phyloP scores from a whole-genome alignment of 2,888 invertebrate genomes.

The Linnaemya tessellans region DNA sequence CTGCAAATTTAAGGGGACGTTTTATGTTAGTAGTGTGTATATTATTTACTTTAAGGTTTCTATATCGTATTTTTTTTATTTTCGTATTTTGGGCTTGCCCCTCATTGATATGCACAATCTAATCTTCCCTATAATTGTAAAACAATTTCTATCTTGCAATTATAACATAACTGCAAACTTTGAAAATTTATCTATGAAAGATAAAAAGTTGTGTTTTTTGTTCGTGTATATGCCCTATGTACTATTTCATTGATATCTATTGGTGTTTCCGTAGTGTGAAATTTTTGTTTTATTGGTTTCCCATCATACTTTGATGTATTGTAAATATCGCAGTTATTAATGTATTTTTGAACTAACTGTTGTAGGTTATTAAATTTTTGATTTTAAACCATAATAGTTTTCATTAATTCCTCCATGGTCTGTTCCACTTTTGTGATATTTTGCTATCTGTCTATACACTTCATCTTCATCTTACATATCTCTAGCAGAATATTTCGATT shows the following conservation, averaged over 20 bases:
- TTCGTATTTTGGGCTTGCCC: not conserved
- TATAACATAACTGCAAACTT: slow-evolving; percentile 18
- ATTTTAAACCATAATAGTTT: too few species aligned
- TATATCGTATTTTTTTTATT: too few species aligned
- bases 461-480: slow-evolving; percentile 1
- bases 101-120: slow-evolving; percentile 33
- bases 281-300: slow-evolving; percentile 5
- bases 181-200: slow-evolving; percentile 15
- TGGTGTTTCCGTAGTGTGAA: slow-evolving; percentile 17
- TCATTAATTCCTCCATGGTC: slow-evolving; percentile 35
- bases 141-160: slow-evolving; percentile 23
- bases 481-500: too few species aligned
- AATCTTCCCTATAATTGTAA: slow-evolving; percentile 11
- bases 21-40: not conserved
- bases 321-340: not conserved
- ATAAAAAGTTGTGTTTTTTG: slow-evolving; percentile 29
- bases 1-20: too few species aligned
- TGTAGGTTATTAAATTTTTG: slow-evolving; percentile 8
- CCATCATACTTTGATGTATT: not conserved
- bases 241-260: slow-evolving; percentile 16
- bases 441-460: slow-evolving; percentile 12
- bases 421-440: slow-evolving; percentile 5
- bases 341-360: not conserved
- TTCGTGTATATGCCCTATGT: slow-evolving; percentile 20
- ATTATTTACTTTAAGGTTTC: too few species aligned